phyloP scores from a whole-genome alignment of 2,888 invertebrate genomes.

The Hetaerina titia region DNA sequence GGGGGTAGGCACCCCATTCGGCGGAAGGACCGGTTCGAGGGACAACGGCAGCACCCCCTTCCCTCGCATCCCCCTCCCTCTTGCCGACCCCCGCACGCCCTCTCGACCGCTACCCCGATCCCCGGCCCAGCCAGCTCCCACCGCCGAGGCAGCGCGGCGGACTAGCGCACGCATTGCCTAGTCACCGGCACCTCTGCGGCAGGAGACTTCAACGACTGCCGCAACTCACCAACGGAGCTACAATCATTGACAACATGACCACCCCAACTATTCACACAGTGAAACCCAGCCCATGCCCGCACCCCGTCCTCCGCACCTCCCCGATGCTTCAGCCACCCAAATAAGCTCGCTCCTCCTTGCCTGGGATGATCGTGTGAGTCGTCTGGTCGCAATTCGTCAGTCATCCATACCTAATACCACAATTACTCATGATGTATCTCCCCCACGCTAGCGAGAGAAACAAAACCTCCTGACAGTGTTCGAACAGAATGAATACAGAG shows the following conservation, averaged over 20 bases:
- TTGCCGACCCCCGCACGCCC: not conserved
- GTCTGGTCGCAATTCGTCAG: not conserved
- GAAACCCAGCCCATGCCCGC: not conserved
- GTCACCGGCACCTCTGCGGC: too few relatives aligned
- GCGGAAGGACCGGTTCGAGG: not conserved
- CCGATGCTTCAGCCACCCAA: not conserved
- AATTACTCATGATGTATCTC: too few relatives aligned
- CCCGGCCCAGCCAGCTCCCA: not conserved
- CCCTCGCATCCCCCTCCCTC: too few relatives aligned
- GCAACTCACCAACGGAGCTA: too few relatives aligned
- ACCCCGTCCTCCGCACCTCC: not conserved
- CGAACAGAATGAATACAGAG: too few relatives aligned
- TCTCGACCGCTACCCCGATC: not conserved
- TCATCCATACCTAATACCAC: too few relatives aligned
- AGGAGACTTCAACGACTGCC: too few relatives aligned
- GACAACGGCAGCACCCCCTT: not conserved
- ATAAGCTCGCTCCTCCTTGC: not conserved
- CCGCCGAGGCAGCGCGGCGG: not conserved
- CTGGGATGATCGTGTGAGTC: not conserved
- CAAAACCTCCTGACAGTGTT: too few relatives aligned
- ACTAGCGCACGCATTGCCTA: too few relatives aligned
- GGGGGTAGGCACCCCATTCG: not conserved
- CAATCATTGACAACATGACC: too few relatives aligned
- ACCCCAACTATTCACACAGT: too few relatives aligned
- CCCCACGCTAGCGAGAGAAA: too few relatives aligned